A percentile compares a stretch with the other conserved stretches of the same genome.
These are phyloP conservation scores for Papilio aristodemus DNA, from an alignment of 1,140 invertebrate genomes.

Conservation along the genomic window DNA sequence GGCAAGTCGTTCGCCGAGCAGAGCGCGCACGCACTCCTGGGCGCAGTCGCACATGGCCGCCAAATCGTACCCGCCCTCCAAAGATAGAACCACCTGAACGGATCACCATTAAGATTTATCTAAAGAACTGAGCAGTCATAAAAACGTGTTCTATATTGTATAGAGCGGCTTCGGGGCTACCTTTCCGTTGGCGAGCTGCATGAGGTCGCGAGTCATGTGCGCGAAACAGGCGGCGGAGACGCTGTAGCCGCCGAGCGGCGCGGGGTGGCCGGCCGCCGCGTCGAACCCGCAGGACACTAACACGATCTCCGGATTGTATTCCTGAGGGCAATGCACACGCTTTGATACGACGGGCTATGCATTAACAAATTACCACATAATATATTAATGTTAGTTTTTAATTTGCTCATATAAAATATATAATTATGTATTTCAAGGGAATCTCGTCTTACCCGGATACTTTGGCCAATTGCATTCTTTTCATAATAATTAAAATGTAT, in stretches of 20 bases:
- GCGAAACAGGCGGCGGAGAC: slow-evolving; percentile 97
- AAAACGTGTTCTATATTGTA: too few relatives aligned
- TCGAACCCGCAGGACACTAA: slow-evolving; percentile 99
- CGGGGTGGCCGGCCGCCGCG: slow-evolving; percentile 94
- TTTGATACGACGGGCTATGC: neutral
- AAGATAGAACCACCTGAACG: slow-evolving; percentile 89
- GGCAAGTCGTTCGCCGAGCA: slow-evolving; percentile 91
- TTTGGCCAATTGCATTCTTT: too few relatives aligned
- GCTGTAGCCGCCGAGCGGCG: slow-evolving; percentile 96
- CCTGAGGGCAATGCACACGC: slow-evolving; percentile 67
- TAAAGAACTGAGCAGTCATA: too few relatives aligned
- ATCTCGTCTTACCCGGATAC: too few relatives aligned
- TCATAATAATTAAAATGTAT: too few relatives aligned
- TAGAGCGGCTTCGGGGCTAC: slow-evolving; percentile 62
- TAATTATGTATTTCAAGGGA: too few relatives aligned
- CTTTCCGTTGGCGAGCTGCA: slow-evolving; percentile 94
- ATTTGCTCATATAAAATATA: too few relatives aligned
- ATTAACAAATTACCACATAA: too few relatives aligned
- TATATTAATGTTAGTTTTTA: too few relatives aligned
- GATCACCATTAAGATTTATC: too few relatives aligned
- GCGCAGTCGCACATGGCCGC: slow-evolving; percentile 97
- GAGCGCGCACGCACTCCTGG: slow-evolving; percentile 95
- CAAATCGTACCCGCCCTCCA: slow-evolving; percentile 98
- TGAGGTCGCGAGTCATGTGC: slow-evolving; percentile 96
- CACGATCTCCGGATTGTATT: slow-evolving; percentile 96